Evolutionary conservation across 2,888 invertebrate genomes (phyloP).

Genomic region (Nysson spinosus): DNA sequence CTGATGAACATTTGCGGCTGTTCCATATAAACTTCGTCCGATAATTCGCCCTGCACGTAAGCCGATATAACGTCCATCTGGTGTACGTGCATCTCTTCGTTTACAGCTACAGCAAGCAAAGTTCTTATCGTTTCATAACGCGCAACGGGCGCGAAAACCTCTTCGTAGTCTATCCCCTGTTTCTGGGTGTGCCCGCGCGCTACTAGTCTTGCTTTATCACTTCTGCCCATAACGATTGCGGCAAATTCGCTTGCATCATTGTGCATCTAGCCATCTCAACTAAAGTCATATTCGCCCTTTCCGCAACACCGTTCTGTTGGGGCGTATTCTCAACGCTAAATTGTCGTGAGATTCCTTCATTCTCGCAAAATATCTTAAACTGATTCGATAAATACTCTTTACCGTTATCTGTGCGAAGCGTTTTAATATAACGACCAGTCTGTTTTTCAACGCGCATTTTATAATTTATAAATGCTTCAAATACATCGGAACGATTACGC

Average conservation of each 20-base stretch:
- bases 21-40: background rate
- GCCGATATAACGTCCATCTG: slow-evolving; percentile 49
- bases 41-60: slow-evolving; percentile 36
- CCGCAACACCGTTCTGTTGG: slow-evolving; percentile 65
- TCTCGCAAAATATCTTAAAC: slow-evolving; percentile 23
- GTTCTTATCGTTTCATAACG: slow-evolving; percentile 5
- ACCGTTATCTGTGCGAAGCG: slow-evolving; percentile 40
- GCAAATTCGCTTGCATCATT: too few species aligned
- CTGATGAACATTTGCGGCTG: slow-evolving; percentile 3
- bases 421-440: slow-evolving; percentile 29
- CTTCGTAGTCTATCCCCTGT: slow-evolving; percentile 32
- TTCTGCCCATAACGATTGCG: too few species aligned
- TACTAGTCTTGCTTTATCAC: background rate
- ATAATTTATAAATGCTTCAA: slow-evolving; percentile 35
- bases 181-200: slow-evolving; percentile 26
- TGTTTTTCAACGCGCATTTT: slow-evolving; percentile 32
- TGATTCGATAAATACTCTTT: slow-evolving; percentile 36
- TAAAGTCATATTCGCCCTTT: slow-evolving; percentile 62
- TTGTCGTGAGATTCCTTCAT: slow-evolving; percentile 33
- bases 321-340: slow-evolving; percentile 58
- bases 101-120: slow-evolving; percentile 29
- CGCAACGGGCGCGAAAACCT: slow-evolving; percentile 43
- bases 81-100: slow-evolving; percentile 37
- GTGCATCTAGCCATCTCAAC: slow-evolving; percentile 51
- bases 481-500: slow-evolving; percentile 27